phyloP scores from a whole-genome alignment of 1,140 invertebrate genomes.

The Lineus longissimus region DNA sequence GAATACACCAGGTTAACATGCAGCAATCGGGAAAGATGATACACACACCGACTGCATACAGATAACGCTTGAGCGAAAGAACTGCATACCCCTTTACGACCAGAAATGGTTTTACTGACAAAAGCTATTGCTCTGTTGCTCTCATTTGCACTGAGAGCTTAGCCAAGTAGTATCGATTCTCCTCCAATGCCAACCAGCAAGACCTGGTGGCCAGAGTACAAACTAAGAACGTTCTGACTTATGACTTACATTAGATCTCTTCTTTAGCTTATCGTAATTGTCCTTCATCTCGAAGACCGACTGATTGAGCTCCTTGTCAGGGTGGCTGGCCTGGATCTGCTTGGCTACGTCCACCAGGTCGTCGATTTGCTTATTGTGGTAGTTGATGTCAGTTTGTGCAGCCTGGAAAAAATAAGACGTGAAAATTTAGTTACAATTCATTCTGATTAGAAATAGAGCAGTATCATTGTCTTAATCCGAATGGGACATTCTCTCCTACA shows the following conservation, averaged over 20 bases:
- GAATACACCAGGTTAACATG: too few species aligned
- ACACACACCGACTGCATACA: too few species aligned
- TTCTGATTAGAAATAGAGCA: neutral
- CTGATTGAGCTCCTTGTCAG: conserved; percentile 5
- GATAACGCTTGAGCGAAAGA: too few species aligned
- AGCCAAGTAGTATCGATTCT: too few species aligned
- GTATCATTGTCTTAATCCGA: neutral
- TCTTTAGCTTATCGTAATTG: conserved; percentile 1
- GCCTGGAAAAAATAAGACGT: neutral
- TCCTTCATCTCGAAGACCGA: neutral
- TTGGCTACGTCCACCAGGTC: neutral
- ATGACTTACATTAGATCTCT: neutral
- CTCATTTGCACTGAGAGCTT: too few species aligned
- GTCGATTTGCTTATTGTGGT: conserved; percentile 1
- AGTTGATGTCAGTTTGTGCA: neutral
- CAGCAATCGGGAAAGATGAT: too few species aligned
- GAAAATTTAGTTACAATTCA: neutral
- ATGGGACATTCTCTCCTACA: neutral
- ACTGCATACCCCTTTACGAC: too few species aligned
- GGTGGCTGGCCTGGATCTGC: conserved; percentile 1
- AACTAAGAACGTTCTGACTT: too few species aligned
- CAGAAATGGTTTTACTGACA: too few species aligned
- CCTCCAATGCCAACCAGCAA: too few species aligned
- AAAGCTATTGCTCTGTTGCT: too few species aligned
- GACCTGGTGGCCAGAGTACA: too few species aligned